Evolutionary conservation across 30 jellyfish, hydroid and myxozoan genomes (phyloP), one percentile per base, ranked within the genome.

Genomic region (Aurelia aurita): DNA sequence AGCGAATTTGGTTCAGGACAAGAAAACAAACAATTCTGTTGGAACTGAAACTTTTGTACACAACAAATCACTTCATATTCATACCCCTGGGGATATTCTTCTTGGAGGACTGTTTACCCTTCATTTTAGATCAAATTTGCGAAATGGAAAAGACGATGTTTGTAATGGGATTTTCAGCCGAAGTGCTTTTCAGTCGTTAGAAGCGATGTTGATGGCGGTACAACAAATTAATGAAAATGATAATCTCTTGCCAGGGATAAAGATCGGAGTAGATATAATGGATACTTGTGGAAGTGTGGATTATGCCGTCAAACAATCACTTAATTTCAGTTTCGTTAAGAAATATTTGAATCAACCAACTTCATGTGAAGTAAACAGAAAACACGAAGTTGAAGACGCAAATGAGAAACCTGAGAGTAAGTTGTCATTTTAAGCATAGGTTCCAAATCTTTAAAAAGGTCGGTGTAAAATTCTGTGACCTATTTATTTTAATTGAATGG

Each of bases 211-310:
- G 69, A 21, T 46, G 60, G 97, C 97, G 3, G 88, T 90, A 22
- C 26, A 53, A 29, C 58, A 71, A 9, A 63, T 90, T 35, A 90
- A 90, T 67, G 58, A 55, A 14, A 70, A 83, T 16, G 32, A 58
- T 3, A 20, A 21, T 16, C 68, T 90, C 13, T 88, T 90, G 67
- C 97, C 97, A 20, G 97, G 96, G 19, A 75, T 90, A 1, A 67
- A 53, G 34, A 54, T 90, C n/a, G 97, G 97, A 19, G 80, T 69
- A 2, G 89, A 82, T 22, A 69, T 90, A 19, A 74, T 35, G 63
- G 97, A 90, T 43, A 90, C 96, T 26, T 90, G 97, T 75, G 95
- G 91, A 5, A 74, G 83, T 35, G 95, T 89, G 11, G 90, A 89
- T 57, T 28, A n/a, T 46, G 93, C 97, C n/a, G 83, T 89, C 22